Conservation (phyloP, 2,888 invertebrate genomes). For the Dryobota labecula region DNA sequence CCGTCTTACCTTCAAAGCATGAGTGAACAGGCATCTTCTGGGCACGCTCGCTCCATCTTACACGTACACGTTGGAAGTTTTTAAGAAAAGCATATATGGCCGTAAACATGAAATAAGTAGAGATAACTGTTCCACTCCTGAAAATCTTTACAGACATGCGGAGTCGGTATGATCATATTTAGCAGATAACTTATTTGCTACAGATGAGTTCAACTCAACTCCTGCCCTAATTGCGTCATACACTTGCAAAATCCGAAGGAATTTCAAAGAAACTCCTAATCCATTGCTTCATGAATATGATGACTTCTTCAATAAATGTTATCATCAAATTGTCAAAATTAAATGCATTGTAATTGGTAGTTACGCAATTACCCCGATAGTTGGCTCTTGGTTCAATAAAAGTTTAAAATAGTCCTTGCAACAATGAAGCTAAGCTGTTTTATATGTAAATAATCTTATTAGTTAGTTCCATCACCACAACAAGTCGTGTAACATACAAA, state of each 20-base stretch:
- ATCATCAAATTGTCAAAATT: too few relatives aligned
- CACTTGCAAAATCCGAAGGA: too few relatives aligned
- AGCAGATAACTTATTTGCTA: background rate
- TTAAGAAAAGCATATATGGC: background rate
- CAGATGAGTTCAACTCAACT: background rate
- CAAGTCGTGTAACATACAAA: too few relatives aligned
- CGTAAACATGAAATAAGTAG: background rate
- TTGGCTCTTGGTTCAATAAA: background rate
- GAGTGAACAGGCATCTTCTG: too few relatives aligned
- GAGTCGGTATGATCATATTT: background rate
- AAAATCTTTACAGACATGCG: background rate
- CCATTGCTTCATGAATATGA: too few relatives aligned
- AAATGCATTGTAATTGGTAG: too few relatives aligned
- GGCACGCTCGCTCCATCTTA: too few relatives aligned
- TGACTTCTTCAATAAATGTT: too few relatives aligned
- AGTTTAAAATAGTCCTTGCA: background rate
- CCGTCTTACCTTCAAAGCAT: too few relatives aligned
- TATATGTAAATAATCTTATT: slow-evolving; percentile 13
- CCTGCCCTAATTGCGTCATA: background rate
- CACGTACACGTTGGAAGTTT: too few relatives aligned
- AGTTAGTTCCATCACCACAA: background rate
- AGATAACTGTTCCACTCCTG: background rate
- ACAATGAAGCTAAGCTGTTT: background rate
- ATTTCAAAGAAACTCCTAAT: too few relatives aligned
- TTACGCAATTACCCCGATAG: too few relatives aligned